A percentile compares a stretch with the other conserved stretches of the same genome.
Conservation (phyloP, 2,888 invertebrate genomes). For the Sinopyrophorus schimmeli region DNA sequence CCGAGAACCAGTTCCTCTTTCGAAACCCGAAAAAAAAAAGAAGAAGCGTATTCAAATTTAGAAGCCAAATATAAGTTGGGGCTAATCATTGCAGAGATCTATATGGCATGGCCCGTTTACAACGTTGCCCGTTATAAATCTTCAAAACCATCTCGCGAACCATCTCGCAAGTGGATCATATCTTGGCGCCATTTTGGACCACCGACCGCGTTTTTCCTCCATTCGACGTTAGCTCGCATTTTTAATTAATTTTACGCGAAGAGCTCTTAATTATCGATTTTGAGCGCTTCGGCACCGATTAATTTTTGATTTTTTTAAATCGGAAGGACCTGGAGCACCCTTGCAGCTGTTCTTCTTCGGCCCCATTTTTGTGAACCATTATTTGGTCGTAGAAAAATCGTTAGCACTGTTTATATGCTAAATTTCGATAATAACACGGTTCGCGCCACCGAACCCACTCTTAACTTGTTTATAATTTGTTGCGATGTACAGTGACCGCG, state of each 20-base stretch:
- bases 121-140: conserved; percentile 49
- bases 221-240: too few relatives aligned
- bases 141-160: conserved; percentile 46
- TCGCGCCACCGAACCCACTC: conserved; percentile 27
- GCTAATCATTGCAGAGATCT: conserved; percentile 40
- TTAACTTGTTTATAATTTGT: conserved; percentile 18
- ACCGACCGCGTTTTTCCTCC: conserved; percentile 42
- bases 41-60: conserved; percentile 28
- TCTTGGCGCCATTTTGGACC: conserved; percentile 49
- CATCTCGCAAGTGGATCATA: conserved; percentile 49
- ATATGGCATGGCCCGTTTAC: conserved; percentile 42
- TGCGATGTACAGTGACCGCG: too few relatives aligned
- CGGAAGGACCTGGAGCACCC: too few relatives aligned
- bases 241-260: too few relatives aligned
- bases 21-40: conserved; percentile 3
- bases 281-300: too few relatives aligned
- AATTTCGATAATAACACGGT: conserved; percentile 29
- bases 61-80: conserved; percentile 21
- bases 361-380: conserved; percentile 19
- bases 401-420: conserved; percentile 32
- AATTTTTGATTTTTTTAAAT: too few relatives aligned
- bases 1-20: conserved; percentile 1
- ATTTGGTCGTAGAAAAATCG: conserved; percentile 27
- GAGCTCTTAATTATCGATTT: too few relatives aligned
- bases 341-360: conserved; percentile 20